Conservation (phyloP, 2,888 invertebrate genomes). For the Eristalis arbustorum region DNA sequence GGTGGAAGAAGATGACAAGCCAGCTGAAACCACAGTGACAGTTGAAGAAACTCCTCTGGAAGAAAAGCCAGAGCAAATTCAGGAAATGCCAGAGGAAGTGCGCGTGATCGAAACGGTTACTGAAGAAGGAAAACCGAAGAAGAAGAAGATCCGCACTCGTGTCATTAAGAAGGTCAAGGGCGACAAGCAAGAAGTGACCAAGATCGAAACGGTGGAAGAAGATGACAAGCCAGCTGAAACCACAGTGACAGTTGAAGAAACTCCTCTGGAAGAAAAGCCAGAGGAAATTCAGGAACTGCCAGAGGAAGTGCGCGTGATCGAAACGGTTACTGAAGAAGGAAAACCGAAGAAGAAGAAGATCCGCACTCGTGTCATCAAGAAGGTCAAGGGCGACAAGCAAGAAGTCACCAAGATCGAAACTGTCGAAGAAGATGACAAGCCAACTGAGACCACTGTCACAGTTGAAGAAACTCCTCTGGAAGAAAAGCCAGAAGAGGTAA, state of each 20-base stretch:
- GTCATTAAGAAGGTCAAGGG: constrained; percentile 77
- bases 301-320: constrained; percentile 24
- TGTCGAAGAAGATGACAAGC: constrained; percentile 34
- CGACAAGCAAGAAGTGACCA: constrained; percentile 76
- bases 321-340: constrained; percentile 21
- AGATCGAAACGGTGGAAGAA: constrained; percentile 75
- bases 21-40: constrained; percentile 74
- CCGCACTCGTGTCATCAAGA: constrained; percentile 29
- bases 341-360: constrained; percentile 30
- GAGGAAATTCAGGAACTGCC: constrained; percentile 14
- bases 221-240: constrained; percentile 32
- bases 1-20: constrained; percentile 78
- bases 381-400: constrained; percentile 32
- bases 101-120: constrained; percentile 79
- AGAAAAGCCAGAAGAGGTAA: constrained; percentile 4
- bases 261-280: constrained; percentile 20
- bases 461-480: constrained; percentile 28
- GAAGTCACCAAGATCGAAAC: constrained; percentile 40
- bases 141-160: constrained; percentile 74
- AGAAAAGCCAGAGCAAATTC: constrained; percentile 72
- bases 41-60: constrained; percentile 73
- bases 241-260: constrained; percentile 26
- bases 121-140: constrained; percentile 76
- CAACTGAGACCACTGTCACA: constrained; percentile 23
- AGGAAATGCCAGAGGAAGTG: constrained; percentile 77